Percentiles rank a stretch among this genome's conserved stretches.
Evolutionary conservation across 2,888 invertebrate genomes (phyloP).

Genomic region (Limnephilus auricula): DNA sequence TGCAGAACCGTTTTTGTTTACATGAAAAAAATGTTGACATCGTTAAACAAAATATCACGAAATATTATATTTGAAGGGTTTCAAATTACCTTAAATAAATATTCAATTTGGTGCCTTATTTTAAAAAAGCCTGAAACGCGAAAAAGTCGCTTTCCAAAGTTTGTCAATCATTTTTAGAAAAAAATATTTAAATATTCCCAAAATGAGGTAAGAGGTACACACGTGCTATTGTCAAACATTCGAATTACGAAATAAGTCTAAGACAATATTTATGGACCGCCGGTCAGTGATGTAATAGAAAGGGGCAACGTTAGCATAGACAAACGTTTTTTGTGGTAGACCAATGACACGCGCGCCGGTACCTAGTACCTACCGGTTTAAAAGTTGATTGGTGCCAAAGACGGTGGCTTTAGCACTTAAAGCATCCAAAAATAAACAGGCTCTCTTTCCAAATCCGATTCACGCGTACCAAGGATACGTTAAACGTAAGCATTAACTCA

Average conservation of each 20-base stretch:
- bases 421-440: background rate
- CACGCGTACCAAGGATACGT: background rate
- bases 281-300: background rate
- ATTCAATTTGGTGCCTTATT: background rate
- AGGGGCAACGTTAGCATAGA: background rate
- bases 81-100: background rate
- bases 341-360: background rate
- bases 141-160: background rate
- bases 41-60: background rate
- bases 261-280: background rate
- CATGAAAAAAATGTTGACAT: background rate
- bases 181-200: background rate
- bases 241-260: slow-evolving; percentile 9
- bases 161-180: background rate
- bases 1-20: background rate
- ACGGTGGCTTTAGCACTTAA: background rate
- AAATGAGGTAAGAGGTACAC: background rate
- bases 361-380: background rate
- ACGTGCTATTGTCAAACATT: slow-evolving; percentile 9
- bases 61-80: background rate
- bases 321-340: background rate
- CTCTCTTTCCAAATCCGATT: background rate
- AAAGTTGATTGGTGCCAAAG: background rate
- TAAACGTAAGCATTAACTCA: background rate
- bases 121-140: background rate